These are phyloP conservation scores for Eidolon helvum DNA, from an alignment of 2,113 vertebrate species.

Conservation along the genomic window DNA sequence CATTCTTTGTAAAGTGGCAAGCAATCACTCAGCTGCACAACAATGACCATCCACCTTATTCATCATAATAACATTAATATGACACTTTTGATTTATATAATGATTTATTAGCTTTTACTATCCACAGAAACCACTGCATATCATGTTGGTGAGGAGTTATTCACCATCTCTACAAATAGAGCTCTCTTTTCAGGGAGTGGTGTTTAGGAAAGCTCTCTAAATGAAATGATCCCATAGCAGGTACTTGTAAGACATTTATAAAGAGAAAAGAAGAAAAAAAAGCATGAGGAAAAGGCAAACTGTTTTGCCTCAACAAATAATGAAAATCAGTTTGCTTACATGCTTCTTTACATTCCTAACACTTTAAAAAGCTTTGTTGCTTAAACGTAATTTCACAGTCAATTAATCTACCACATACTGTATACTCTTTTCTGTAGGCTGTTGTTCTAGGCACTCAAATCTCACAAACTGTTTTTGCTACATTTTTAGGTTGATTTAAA, in stretches of 20 bases:
- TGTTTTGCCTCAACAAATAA: conserved; percentile 58
- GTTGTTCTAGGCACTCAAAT: conserved; percentile 19
- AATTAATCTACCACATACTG: conserved; percentile 69
- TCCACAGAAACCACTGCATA: neutral
- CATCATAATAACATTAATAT: conserved; percentile 9
- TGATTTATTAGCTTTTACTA: conserved; percentile 32
- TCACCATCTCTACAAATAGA: neutral
- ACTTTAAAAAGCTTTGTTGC: conserved; percentile 64
- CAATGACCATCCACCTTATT: neutral
- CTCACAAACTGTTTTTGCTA: neutral
- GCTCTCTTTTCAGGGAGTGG: conserved; percentile 16
- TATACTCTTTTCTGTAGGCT: conserved; percentile 42
- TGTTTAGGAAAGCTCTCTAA: conserved; percentile 37
- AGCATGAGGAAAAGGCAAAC: conserved; percentile 14
- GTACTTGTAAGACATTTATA: conserved; percentile 43
- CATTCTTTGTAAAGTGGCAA: neutral
- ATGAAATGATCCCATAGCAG: conserved; percentile 33
- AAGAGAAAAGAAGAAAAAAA: conserved; percentile 50
- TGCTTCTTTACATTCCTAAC: conserved; percentile 59
- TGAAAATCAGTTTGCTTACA: conserved; percentile 66
- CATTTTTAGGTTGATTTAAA: conserved; percentile 38
- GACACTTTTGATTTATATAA: conserved; percentile 23
- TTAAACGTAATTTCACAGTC: conserved; percentile 77
- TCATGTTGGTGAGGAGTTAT: neutral
- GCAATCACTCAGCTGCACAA: neutral